Evolutionary conservation across 2,888 invertebrate species (phyloP), one percentile per base, ranked within the genome.

Genomic region (Junonia oenone): DNA sequence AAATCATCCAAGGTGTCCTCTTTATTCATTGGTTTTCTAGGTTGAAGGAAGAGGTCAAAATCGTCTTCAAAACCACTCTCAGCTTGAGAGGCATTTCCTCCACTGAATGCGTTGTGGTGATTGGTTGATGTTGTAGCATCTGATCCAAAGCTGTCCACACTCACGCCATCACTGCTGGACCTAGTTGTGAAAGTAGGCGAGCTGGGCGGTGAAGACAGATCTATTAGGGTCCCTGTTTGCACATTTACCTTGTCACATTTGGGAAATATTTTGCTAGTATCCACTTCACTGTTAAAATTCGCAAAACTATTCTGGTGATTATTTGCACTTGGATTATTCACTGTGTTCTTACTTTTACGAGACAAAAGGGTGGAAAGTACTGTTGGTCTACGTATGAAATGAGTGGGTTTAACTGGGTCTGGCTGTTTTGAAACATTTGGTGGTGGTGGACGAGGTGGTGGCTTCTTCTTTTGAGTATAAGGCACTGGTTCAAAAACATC

Each of bases 1-100:
- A 92, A 92, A 57, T 92, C 92, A 68, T 93, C 92, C 49, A 89
- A 75, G 8, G 83, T 85, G 40, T 83, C 80, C 8, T 84, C 81
- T 70, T 83, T 80, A 68, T 73, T 69, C 27, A 78, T 65, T 45
- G 71, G 73, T 68, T 87, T 91, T 68, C 83, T 81, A 60, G 88
- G 76, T 64, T 83, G 83, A 3, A 93, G 87, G 68, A 93, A 93
- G 45, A 93, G 87, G 73, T 95, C 95, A 75, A 95, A 95, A 75
- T 96, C 96, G 83, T 96, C 96, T 78, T 96, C 96, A 73, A 96
- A 96, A 2, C 95, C 95, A 80, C 95, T 95, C 73, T 95, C 95
- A 40, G 94, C 93, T 72, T 94, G 93, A 3, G 94, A 94, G 6
- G 92, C 92, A 70, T 92, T 94, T 13, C 94, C 93, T 68, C 92